A percentile compares a stretch with the other conserved stretches of the same genome.
Evolutionary conservation across 2,888 invertebrate genomes (phyloP).

Genomic region (Noctua pronuba): DNA sequence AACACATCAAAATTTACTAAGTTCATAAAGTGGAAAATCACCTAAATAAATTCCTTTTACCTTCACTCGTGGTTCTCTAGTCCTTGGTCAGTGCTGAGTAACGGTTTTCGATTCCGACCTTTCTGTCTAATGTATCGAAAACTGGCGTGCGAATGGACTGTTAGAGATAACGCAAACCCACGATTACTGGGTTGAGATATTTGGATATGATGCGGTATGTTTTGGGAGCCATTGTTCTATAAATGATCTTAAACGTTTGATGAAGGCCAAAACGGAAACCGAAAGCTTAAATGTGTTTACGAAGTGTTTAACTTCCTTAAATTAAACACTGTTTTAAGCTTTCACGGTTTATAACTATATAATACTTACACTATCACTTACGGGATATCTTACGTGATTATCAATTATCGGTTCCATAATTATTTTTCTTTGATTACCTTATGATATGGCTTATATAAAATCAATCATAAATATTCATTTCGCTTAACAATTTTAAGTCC

Average conservation of each 20-base stretch:
- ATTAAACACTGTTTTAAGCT: no score
- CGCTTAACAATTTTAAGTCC: background rate
- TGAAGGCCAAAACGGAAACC: background rate
- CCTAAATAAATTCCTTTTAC: conserved; percentile 41
- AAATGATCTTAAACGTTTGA: background rate
- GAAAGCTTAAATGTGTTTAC: background rate
- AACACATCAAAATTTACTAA: conserved; percentile 19
- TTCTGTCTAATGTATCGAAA: conserved; percentile 62
- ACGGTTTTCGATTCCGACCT: conserved; percentile 55
- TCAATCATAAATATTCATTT: background rate
- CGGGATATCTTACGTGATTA: no score
- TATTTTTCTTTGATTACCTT: no score
- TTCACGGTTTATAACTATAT: no score
- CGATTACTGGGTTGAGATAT: conserved; percentile 31
- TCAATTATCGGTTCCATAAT: no score
- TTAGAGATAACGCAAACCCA: conserved; percentile 53
- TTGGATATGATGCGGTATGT: conserved; percentile 7
- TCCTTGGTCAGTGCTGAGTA: conserved; percentile 52
- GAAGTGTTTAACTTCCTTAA: background rate
- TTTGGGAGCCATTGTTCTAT: conserved; percentile 3
- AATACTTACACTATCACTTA: no score
- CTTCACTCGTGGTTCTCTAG: conserved; percentile 26
- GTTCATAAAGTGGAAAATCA: conserved; percentile 27
- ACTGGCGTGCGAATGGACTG: conserved; percentile 53
- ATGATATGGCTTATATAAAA: background rate